phyloP scores from a whole-genome alignment of 2,113 vertebrate species.

The Oreotrochilus melanogaster region DNA sequence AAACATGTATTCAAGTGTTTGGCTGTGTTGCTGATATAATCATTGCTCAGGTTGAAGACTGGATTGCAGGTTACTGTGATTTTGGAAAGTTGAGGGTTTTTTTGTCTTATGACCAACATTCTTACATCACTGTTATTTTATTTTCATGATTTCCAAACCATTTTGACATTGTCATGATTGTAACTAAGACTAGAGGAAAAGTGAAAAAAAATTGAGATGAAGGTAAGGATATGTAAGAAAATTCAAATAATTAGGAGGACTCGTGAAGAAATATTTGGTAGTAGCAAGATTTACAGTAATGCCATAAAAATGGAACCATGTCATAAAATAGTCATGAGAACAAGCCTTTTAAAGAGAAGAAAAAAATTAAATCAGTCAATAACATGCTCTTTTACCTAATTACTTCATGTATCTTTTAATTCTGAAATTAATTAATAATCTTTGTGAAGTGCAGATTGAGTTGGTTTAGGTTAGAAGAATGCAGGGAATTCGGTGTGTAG shows the following conservation, averaged over 20 bases:
- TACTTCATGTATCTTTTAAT: not conserved
- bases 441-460: not conserved
- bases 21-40: not conserved
- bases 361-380: not conserved
- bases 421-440: constrained; percentile 1
- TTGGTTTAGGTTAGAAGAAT: not conserved
- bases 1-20: not conserved
- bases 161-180: constrained; percentile 15
- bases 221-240: constrained; percentile 75
- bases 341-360: not conserved
- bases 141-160: constrained; percentile 16
- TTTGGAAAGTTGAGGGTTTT: not conserved
- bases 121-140: not conserved
- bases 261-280: constrained; percentile 59
- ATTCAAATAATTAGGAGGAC: constrained; percentile 64
- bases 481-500: not conserved
- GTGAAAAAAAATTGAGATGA: constrained; percentile 79
- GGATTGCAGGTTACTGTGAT: not conserved
- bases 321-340: not conserved
- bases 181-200: constrained; percentile 83
- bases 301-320: not conserved
- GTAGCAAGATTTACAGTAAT: not conserved
- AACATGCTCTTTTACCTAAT: not conserved
- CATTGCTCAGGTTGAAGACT: not conserved
- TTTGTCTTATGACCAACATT: not conserved